Conservation (phyloP, 2,888 invertebrate species). For the Mythimna pallens region DNA sequence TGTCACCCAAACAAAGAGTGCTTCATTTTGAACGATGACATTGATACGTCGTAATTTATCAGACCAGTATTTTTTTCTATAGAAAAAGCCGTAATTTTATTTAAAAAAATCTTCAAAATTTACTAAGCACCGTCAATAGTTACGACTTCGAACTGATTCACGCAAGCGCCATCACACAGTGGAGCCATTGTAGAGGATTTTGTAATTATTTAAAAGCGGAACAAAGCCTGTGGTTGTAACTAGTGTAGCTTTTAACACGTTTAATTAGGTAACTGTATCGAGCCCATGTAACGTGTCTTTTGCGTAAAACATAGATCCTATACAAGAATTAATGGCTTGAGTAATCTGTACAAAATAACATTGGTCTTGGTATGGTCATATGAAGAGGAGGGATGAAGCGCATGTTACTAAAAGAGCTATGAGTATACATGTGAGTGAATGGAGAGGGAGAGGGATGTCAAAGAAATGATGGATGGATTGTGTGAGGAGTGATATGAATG, state of each 20-base stretch:
- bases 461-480: no score
- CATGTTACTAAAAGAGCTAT: no score
- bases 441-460: no score
- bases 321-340: constrained; percentile 1
- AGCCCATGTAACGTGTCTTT: constrained; percentile 3
- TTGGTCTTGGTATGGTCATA: no score
- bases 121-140: no score
- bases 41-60: constrained; percentile 9
- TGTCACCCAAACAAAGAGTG: constrained; percentile 35
- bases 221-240: background rate
- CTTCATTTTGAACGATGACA: constrained; percentile 29
- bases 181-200: background rate
- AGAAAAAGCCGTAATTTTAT: no score
- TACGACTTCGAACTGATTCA: no score
- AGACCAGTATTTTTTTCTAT: background rate
- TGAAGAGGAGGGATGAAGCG: no score
- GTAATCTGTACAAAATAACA: no score
- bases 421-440: no score
- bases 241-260: constrained; percentile 3
- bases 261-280: constrained; percentile 14
- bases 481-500: no score
- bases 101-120: no score
- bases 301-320: constrained; percentile 5
- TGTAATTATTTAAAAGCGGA: background rate
- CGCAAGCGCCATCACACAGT: background rate